Base-by-base conservation (phyloP, 2,888 invertebrate genomes). In the Exephanes ischioxanthus region DNA sequence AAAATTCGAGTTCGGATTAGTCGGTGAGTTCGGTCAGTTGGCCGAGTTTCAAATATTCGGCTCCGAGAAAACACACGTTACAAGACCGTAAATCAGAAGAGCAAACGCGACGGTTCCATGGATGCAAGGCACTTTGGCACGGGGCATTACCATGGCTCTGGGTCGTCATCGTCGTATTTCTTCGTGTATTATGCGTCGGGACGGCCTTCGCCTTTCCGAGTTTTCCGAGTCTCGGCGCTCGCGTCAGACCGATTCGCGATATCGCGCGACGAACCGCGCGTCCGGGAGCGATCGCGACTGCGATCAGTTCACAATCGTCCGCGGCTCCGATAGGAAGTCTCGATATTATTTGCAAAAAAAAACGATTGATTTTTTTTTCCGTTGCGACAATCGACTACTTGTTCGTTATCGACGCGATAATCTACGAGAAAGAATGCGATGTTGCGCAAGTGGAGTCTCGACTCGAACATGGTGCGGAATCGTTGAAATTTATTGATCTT, bases 261-360 rank as follows among this genome's bases (percentile, higher is more conserved):
- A 84, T 84, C 77, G 68, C 71, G 37, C 7, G 33, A n/a, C n/a
- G 53, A 67, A 22, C 58, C 22, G 37, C 71, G 72, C 51, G n/a
- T 22, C 22, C 76, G 45, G 3, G 66, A 55, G 14, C 73, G 30
- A 66, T 37, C 41, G 41, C 30, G 48, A 22, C 61, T 37, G 22
- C 68, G 70, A 70, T 83, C 83, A 85, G 85, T 85, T 76, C 67
- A 37, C 83, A 22, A 58, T 61, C 79, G 71, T 26, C 6, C 83
- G 83, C 94, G 97, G 97, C 90, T 97, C 97, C 16, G 98, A 98
- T 94, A 97, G 98, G 93, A 94, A 94, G 87, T 89, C 83, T 75
- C 70, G 14, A 26, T 30, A 3, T 30, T 37, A 26, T 75, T 41
- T n/a, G n/a, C 0, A 41, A 41, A 41, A 41, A 9, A 7, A 41